Conservation (phyloP, 2,888 invertebrate genomes). For the Rotaria magnacalcarata region DNA sequence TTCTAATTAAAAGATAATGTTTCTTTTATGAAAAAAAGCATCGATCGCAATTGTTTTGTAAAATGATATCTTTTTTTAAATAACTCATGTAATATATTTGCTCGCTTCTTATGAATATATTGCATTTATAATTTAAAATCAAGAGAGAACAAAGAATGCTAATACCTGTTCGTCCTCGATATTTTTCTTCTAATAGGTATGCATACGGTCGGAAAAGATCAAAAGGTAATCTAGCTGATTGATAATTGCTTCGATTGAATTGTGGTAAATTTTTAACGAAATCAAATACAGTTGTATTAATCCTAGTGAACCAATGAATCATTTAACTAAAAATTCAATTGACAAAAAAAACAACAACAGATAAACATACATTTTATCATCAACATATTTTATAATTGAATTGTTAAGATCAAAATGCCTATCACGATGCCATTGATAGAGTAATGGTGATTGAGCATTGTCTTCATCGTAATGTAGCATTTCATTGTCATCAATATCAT, state of each 20-base stretch:
- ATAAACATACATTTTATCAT: conserved; percentile 9
- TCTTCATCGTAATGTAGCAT: not conserved
- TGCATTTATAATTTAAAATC: too few relatives aligned
- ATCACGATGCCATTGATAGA: conserved; percentile 10
- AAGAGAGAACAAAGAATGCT: too few relatives aligned
- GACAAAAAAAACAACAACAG: too few relatives aligned
- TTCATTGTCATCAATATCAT: not conserved
- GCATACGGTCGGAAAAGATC: conserved; percentile 20
- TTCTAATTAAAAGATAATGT: too few relatives aligned
- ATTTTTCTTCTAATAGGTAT: conserved; percentile 21
- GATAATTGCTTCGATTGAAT: not conserved
- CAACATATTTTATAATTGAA: conserved; percentile 15
- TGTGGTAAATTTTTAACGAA: conserved; percentile 28
- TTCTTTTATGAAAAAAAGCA: too few relatives aligned
- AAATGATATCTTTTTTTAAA: too few relatives aligned
- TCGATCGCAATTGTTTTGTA: too few relatives aligned
- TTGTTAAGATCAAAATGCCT: not conserved
- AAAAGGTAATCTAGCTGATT: conserved; percentile 6
- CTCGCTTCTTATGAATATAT: too few relatives aligned
- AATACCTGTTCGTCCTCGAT: not conserved
- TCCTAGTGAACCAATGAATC: not conserved
- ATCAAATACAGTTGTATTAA: not conserved
- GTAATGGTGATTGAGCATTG: not conserved
- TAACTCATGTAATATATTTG: too few relatives aligned
- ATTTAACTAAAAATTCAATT: not conserved